Evolutionary conservation across 2,797 vertebrate genomes (phyloP).

Genomic region (Xenentodon cancila): DNA sequence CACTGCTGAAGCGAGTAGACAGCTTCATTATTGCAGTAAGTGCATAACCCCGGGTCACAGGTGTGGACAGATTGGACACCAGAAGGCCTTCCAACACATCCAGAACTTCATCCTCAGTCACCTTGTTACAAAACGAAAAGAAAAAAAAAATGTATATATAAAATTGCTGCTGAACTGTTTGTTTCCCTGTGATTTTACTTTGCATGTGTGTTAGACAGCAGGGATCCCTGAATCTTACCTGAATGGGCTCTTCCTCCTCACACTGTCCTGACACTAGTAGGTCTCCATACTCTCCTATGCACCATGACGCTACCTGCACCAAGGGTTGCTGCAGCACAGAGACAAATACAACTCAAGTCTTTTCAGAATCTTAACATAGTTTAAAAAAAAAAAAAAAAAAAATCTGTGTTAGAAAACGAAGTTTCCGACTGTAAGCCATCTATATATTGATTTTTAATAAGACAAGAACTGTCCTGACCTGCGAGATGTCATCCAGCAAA

Average conservation of each 20-base stretch:
- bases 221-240: constrained; percentile 85
- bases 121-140: constrained; percentile 75
- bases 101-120: constrained; percentile 97
- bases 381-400: constrained; percentile 12
- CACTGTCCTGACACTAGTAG: constrained; percentile 96
- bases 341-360: constrained; percentile 13
- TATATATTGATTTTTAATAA: not conserved
- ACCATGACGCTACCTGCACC: constrained; percentile 98
- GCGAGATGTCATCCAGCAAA: constrained; percentile 96
- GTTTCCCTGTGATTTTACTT: constrained; percentile 2
- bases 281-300: constrained; percentile 99
- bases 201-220: not conserved
- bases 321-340: constrained; percentile 89
- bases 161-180: not conserved
- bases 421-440: not conserved
- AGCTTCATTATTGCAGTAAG: constrained; percentile 99
- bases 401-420: too few species aligned
- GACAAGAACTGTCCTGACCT: constrained; percentile 79
- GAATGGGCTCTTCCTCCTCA: constrained; percentile 98
- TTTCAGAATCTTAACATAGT: not conserved
- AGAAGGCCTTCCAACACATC: constrained; percentile 97
- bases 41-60: constrained; percentile 95
- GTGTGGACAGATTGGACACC: constrained; percentile 94
- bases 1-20: constrained; percentile 95
- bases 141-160: not conserved